Base-by-base conservation (phyloP, 2,888 invertebrate genomes). In the Branchellion lobata region DNA sequence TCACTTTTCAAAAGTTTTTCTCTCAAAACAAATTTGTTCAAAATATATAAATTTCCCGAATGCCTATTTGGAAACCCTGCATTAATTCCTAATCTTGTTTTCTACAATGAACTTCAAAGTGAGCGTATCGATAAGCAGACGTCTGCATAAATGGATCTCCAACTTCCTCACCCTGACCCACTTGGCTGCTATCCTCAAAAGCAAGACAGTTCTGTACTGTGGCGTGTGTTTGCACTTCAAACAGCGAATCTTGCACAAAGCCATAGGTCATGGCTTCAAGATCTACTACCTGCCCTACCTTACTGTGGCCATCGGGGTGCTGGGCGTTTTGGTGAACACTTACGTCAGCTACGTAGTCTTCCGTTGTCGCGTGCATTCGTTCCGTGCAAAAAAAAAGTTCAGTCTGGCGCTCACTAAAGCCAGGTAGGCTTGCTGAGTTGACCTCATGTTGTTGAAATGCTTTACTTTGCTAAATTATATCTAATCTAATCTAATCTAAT, bases 301-400 rank as follows among this genome's bases (percentile, higher is more conserved):
- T 21, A 31, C 53, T n/a, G 34, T 24, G 0, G 27, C 53, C 34
- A 77, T 77, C 31, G 77, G 77, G 24, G 0, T 33, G 24, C 5
- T 77, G 34, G 61, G 77, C 27, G n/a, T 29, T 0, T 21, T 33
- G 24, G 24, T 77, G 1, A 77, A 34, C n/a, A 57, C 65, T 1
- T 77, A 57, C 34, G 31, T 21, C 1, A 34, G 24, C 61, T 77
- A 77, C 27, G 65, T 77, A n/a, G 27, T 77, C 65, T 77, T 61
- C 65, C 29, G 77, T n/a, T 57, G 65, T 65, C 77, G 77, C 18
- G 29, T 65, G 0, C 31, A 29, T 34, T 77, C 77, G 0, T 77
- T 61, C 65, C 29, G 77, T n/a, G n/a, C 33, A 3, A 77, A 36
- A 31, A 47, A 53, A 18, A 1, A 0, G 5, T 27, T 75, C 31